These are phyloP conservation scores for Lagopus leucura DNA, from an alignment of 2,113 vertebrate genomes.

Conservation along the genomic window DNA sequence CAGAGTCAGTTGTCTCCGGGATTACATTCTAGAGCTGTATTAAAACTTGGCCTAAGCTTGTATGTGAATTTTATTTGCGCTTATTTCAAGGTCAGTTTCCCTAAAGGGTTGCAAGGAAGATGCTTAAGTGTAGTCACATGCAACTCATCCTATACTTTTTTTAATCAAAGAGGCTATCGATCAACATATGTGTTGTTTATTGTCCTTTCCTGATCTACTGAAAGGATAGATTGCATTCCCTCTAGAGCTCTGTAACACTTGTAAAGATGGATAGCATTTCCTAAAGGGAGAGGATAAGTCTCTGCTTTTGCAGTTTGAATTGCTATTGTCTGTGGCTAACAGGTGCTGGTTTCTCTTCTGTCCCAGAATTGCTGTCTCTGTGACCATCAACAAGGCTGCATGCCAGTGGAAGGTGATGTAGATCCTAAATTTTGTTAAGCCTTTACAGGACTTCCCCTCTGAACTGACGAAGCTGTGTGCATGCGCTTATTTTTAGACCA, in stretches of 20 bases:
- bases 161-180: neutral
- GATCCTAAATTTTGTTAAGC: neutral
- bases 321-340: neutral
- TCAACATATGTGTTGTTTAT: neutral
- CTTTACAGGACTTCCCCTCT: neutral
- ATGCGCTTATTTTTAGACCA: neutral
- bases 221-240: neutral
- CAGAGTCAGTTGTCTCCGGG: neutral
- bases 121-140: neutral
- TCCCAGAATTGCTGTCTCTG: neutral
- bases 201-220: neutral
- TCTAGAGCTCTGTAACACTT: neutral
- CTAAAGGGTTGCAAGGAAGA: neutral
- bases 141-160: neutral
- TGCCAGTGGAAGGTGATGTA: neutral
- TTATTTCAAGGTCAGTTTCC: neutral
- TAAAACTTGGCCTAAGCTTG: neutral
- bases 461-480: neutral
- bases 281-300: neutral
- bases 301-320: neutral
- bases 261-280: neutral
- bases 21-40: neutral
- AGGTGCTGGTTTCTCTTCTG: neutral
- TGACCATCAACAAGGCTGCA: neutral
- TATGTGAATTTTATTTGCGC: neutral